These are phyloP conservation scores for Masnerella sp. DNA, from an alignment of 2,888 invertebrate genomes.

Conservation along the genomic window DNA sequence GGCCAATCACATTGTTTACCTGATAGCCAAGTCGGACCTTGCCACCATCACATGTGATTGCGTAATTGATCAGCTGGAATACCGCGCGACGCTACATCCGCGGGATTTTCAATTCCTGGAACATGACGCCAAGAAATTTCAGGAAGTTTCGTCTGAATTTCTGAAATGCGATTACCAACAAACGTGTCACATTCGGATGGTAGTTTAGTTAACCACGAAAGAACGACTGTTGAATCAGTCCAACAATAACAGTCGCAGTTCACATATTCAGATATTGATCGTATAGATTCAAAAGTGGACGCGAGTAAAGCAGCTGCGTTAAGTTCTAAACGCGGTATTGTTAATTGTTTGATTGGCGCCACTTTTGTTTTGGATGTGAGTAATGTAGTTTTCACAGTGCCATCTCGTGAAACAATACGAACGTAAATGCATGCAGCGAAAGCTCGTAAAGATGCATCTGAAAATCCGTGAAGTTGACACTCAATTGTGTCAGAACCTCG, in stretches of 20 bases:
- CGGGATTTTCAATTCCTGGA: not conserved
- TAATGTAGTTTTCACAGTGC: not conserved
- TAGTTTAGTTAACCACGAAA: not conserved
- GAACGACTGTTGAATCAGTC: not conserved
- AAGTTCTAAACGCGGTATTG: slow-evolving; percentile 45
- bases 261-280: not conserved
- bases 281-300: not conserved
- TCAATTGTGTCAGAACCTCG: too few species aligned
- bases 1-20: not conserved
- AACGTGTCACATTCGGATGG: not conserved
- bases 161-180: not conserved
- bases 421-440: slow-evolving; percentile 9
- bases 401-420: not conserved
- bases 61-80: not conserved
- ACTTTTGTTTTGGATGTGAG: slow-evolving; percentile 40
- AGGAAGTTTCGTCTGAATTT: not conserved
- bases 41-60: not conserved
- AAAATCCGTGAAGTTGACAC: slow-evolving; percentile 9
- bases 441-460: slow-evolving; percentile 1
- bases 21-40: not conserved
- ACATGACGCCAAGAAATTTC: not conserved
- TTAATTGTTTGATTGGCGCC: slow-evolving; percentile 39
- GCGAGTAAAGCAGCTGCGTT: slow-evolving; percentile 27
- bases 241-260: not conserved
- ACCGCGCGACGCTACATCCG: not conserved